Percentiles rank a stretch among this genome's conserved stretches.
Evolutionary conservation across 2,888 invertebrate species (phyloP).

Genomic region (Zeuzera pyrina): DNA sequence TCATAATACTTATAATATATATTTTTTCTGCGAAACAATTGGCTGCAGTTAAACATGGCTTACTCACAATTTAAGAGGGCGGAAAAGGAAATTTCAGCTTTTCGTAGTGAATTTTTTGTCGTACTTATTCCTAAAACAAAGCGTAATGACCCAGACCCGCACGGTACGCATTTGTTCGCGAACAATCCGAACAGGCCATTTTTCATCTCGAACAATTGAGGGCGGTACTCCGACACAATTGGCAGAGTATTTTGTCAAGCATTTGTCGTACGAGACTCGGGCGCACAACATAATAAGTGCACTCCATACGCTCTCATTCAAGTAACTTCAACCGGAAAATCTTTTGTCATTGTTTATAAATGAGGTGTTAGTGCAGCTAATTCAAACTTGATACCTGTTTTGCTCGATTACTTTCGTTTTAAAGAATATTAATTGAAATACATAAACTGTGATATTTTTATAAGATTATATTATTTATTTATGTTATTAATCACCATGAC

Average conservation of each 20-base stretch:
- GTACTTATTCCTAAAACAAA: conserved; percentile 67
- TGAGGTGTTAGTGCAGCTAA: too few relatives aligned
- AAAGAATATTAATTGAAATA: too few relatives aligned
- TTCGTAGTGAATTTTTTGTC: conserved; percentile 59
- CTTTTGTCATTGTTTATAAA: too few relatives aligned
- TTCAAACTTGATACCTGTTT: too few relatives aligned
- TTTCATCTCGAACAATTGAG: conserved; percentile 71
- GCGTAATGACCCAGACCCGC: conserved; percentile 62
- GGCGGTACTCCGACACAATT: conserved; percentile 67
- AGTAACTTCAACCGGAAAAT: too few relatives aligned
- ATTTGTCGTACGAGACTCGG: conserved; percentile 56
- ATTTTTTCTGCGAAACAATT: conserved; percentile 48
- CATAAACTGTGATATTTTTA: too few relatives aligned
- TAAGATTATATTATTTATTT: too few relatives aligned
- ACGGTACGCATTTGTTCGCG: conserved; percentile 68
- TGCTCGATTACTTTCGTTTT: too few relatives aligned
- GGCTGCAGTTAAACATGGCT: conserved; percentile 23
- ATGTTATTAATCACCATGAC: conserved; percentile 60
- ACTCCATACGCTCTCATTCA: conserved; percentile 33
- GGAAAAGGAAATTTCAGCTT: conserved; percentile 56
- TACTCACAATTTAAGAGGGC: conserved; percentile 46
- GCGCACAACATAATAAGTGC: conserved; percentile 52
- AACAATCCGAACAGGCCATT: conserved; percentile 71
- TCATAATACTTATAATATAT: too few relatives aligned
- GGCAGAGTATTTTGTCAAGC: conserved; percentile 70